phyloP scores from a whole-genome alignment of 2,888 invertebrate genomes.

The Leptinotarsa juncta region DNA sequence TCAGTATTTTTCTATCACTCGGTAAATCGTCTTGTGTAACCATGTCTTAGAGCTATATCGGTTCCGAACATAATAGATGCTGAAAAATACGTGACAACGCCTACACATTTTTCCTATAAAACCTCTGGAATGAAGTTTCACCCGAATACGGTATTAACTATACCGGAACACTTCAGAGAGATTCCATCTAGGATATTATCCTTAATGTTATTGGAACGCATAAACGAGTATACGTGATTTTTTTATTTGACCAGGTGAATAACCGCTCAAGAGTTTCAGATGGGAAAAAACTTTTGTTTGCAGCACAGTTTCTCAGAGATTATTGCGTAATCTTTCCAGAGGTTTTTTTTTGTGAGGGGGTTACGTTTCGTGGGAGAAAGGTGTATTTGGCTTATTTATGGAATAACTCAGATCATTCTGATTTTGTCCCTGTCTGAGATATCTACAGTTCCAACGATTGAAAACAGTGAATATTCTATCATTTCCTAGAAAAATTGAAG shows the following conservation, averaged over 20 bases:
- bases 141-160: neutral
- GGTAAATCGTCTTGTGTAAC: neutral
- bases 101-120: neutral
- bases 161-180: neutral
- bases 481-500: too few relatives aligned
- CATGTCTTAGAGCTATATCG: neutral
- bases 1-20: too few relatives aligned
- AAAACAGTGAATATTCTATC: too few relatives aligned
- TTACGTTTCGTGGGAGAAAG: neutral
- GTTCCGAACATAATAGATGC: neutral
- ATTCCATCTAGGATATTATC: neutral
- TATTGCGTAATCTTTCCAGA: neutral
- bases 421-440: too few relatives aligned
- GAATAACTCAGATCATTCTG: too few relatives aligned
- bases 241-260: neutral
- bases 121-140: neutral
- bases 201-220: constrained; percentile 3
- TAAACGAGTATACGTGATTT: constrained; percentile 1
- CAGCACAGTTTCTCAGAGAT: neutral
- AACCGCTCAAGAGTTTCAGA: neutral
- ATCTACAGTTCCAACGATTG: too few relatives aligned
- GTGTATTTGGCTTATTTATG: too few relatives aligned
- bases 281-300: neutral
- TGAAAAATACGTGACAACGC: neutral
- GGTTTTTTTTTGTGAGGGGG: neutral